phyloP scores from a whole-genome alignment of 35 echinoderm and acorn worm species.

The Acanthaster planci region DNA sequence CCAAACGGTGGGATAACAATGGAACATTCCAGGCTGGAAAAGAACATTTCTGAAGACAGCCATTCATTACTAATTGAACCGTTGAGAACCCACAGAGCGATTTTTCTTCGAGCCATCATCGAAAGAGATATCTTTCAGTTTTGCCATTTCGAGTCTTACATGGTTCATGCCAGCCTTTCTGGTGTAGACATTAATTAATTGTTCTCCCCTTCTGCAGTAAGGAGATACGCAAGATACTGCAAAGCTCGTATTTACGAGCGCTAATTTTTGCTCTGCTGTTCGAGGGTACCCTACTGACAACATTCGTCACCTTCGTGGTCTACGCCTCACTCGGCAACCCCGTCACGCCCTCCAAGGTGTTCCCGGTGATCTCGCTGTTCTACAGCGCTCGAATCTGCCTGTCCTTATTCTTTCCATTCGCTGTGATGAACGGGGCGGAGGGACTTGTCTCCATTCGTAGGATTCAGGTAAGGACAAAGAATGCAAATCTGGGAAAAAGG shows the following conservation, averaged over 20 bases:
- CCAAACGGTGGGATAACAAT: too few relatives aligned
- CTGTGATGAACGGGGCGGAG: constrained; percentile 51
- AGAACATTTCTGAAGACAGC: too few relatives aligned
- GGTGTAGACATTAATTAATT: too few relatives aligned
- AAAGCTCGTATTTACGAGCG: constrained; percentile 35
- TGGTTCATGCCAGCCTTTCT: too few relatives aligned
- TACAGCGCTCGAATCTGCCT: constrained; percentile 43
- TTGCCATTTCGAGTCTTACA: not conserved
- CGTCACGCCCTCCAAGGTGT: constrained; percentile 44
- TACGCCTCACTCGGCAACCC: constrained; percentile 60
- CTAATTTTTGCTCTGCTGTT: constrained; percentile 53
- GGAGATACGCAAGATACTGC: constrained; percentile 66
- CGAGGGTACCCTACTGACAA: constrained; percentile 26
- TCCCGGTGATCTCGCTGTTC: constrained; percentile 65
- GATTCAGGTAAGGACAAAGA: constrained; percentile 52
- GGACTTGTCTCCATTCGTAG: constrained; percentile 51
- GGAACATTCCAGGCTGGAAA: too few relatives aligned
- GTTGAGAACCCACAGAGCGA: too few relatives aligned
- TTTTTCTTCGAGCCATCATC: too few relatives aligned
- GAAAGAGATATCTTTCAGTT: not conserved
- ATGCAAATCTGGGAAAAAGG: too few relatives aligned
- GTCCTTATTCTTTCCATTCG: constrained; percentile 38
- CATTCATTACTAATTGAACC: too few relatives aligned
- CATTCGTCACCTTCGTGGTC: constrained; percentile 56
- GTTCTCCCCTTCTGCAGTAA: constrained; percentile 33